Base-by-base conservation (phyloP, 2,113 vertebrate species). In the Microcebus murinus region DNA sequence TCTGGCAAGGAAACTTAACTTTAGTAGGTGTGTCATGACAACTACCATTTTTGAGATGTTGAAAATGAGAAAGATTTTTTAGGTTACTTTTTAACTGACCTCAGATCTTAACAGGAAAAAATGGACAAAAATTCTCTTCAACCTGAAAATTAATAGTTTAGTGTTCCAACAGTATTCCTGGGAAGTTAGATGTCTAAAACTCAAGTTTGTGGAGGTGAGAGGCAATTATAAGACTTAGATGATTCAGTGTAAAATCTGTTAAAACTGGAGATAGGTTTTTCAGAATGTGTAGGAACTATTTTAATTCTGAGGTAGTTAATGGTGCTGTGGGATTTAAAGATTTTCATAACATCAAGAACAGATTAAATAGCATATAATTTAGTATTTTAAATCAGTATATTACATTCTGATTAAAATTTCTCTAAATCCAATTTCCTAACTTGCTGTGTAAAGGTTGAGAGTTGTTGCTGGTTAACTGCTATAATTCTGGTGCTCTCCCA, bases 1-100 rank as follows among this genome's bases (percentile, higher is more conserved):
- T 94, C 55, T 67, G 67, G 89, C 83, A 42, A 89, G 94, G 93
- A 89, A 93, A 45, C 48, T 42, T n/a, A 82, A 91, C 36, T 86
- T 80, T 6, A 77, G 76, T 83, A 39, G 68, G 70, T 94, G 31
- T 86, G 29, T 94, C 1, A 4, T 34, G n/a, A 36, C 77, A 87
- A 57, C 52, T 79, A 25, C 42, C 34, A n/a, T 42, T 67, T 63
- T 48, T 74, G 57, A 95, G 76, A 88, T 94, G 36, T 20, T 79
- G 74, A 89, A 67, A 92, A 79, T 76, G 34, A 42, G 45, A 73
- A 20, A 12, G 15, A 8, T 50, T 86, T 71, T 71, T 18, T 0
- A 31, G 25, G 31, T 74, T 50, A 52, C 55, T 81, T 31, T 81
- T 36, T 85, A 91, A 57, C 68, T 83, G 39, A 36, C 80, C 79